Conservation (phyloP, 2,113 vertebrate species). For the Macroglossus sobrinus region DNA sequence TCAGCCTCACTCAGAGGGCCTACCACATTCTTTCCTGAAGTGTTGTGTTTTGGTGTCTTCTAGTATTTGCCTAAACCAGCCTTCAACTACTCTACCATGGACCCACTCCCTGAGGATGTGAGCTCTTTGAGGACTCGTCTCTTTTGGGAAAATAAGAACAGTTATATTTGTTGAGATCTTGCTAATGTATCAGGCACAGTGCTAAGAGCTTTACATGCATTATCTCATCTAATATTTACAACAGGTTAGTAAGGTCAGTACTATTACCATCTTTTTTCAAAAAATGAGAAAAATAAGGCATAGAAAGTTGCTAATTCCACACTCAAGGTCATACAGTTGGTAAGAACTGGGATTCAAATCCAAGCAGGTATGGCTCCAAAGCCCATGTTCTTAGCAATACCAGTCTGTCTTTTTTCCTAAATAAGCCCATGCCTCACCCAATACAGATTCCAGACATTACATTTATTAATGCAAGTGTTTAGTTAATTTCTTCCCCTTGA, state of each 20-base stretch:
- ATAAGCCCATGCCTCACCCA: not conserved
- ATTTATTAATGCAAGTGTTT: not conserved
- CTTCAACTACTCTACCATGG: too few species aligned
- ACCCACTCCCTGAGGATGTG: not conserved
- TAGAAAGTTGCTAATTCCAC: not conserved
- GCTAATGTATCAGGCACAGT: not conserved
- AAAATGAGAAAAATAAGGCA: not conserved
- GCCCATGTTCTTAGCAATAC: not conserved
- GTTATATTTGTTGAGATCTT: not conserved
- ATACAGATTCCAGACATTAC: not conserved
- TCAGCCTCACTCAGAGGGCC: accelerated
- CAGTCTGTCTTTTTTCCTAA: not conserved
- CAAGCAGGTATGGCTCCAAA: not conserved
- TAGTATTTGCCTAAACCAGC: not conserved
- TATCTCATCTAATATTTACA: not conserved
- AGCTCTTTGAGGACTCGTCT: not conserved
- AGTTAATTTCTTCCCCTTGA: not conserved
- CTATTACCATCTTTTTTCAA: not conserved
- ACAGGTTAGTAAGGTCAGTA: not conserved
- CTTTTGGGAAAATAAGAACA: not conserved
- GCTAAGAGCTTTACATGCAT: not conserved
- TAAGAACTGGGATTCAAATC: not conserved
- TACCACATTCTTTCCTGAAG: not conserved
- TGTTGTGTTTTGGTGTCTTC: not conserved
- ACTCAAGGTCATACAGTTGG: not conserved